Base-by-base conservation (phyloP, 2,113 vertebrate genomes). In the Riparia riparia region DNA sequence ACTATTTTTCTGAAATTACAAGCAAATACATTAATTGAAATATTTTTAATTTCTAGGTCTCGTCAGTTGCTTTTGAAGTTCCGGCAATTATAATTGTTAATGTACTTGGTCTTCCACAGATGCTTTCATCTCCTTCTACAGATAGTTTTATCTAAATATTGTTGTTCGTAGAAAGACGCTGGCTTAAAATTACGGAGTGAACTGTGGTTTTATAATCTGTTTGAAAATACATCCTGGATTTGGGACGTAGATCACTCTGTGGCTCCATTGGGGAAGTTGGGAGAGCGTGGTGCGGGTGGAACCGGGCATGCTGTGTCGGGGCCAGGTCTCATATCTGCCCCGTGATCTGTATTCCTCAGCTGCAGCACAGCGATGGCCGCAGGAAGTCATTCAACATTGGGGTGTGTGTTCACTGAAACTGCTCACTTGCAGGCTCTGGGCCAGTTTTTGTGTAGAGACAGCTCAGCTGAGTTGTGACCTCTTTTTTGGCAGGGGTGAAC, bases 401-500 rank as follows among this genome's bases (percentile, higher is more conserved):
- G 7, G 6, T 19, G 2, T 18, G 21, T 26, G 44, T 21, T 65
- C 16, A 7, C 51, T 53, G 61, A 45, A 79, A 47, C 1, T 14
- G 39, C 26, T 37, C 34, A 2, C 7, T 79, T 61, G 29, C 20
- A 74, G 39, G 15, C 17, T 26, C 29, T 66, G 44, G 45, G 28
- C 24, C 39, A 17, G 21, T 73, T 65, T 70, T 12, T 74, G 54
- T 37, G 45, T 39, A 1, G n/a, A 22, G 29, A 2, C 1, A 8
- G 19, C 74, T 42, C 15, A 45, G n/a, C 5, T 44, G 90, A 77
- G 49, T 16, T 14, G 45, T 82, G 70, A 3, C 26, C 66, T 61
- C 26, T 84, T 1, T 81, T 65, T 58, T 97, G 96, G 21, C 98
- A 99, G 99, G 99, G 66, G 98, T 99, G 86, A 99, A 99, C 87